phyloP scores from a whole-genome alignment of 2,113 vertebrate genomes.

The Marmota flaviventris region DNA sequence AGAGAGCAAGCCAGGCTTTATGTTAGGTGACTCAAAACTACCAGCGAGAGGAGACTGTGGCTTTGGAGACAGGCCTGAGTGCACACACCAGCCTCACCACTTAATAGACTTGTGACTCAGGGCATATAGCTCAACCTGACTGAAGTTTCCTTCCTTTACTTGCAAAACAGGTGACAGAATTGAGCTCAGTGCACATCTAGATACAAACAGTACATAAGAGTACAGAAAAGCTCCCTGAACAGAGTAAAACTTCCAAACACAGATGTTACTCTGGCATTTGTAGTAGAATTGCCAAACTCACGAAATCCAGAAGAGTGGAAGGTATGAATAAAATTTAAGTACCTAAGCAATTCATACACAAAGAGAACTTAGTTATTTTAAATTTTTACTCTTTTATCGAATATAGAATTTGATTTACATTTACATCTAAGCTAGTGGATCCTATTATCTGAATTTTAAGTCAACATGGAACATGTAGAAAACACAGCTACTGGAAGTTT shows the following conservation, averaged over 20 bases:
- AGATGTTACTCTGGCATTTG: not conserved
- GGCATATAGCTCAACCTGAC: not conserved
- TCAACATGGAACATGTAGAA: not conserved
- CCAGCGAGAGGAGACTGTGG: not conserved
- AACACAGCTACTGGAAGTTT: not conserved
- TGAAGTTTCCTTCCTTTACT: not conserved
- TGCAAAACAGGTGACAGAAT: not conserved
- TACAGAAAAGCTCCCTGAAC: not conserved
- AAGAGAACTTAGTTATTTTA: slow-evolving; percentile 2
- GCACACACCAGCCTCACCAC: not conserved
- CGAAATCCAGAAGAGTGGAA: not conserved
- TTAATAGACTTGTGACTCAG: not conserved
- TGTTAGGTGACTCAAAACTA: not conserved
- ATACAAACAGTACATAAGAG: not conserved
- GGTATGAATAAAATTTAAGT: slow-evolving; percentile 12
- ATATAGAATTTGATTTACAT: slow-evolving; percentile 44
- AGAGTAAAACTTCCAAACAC: not conserved
- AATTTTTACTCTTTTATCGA: not conserved
- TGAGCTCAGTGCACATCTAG: not conserved
- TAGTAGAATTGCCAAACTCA: slow-evolving; percentile 5
- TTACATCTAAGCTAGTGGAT: not conserved
- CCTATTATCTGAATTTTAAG: not conserved
- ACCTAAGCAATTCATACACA: not conserved
- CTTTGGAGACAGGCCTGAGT: not conserved
- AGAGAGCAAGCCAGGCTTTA: not conserved